phyloP scores from a whole-genome alignment of 2,888 invertebrate species.

The Drosophila cracens region DNA sequence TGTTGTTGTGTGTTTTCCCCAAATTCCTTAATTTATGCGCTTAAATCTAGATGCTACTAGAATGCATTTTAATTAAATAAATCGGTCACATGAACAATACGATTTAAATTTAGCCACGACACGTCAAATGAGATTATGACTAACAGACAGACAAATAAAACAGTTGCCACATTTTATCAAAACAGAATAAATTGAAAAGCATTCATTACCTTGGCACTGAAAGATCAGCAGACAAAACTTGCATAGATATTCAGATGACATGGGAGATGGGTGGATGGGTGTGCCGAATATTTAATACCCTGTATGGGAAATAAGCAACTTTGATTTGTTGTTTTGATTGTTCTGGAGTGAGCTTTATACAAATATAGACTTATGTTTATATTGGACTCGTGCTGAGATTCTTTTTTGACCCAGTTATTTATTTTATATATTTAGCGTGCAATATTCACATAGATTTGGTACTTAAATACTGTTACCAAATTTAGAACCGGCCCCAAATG shows the following conservation, averaged over 20 bases:
- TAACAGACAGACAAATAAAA: constrained; percentile 58
- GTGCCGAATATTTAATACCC: constrained; percentile 9
- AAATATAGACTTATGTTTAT: background rate
- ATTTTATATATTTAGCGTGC: background rate
- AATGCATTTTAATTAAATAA: constrained; percentile 68
- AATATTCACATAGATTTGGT: background rate
- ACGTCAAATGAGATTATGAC: constrained; percentile 70
- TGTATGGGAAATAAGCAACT: background rate
- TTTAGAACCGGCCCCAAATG: background rate
- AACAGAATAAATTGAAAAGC: constrained; percentile 51
- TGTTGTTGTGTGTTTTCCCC: constrained; percentile 15
- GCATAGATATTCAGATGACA: constrained; percentile 18
- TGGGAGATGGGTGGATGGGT: background rate
- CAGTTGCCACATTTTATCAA: constrained; percentile 58
- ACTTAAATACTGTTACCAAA: background rate
- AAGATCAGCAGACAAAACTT: constrained; percentile 13
- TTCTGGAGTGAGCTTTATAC: background rate
- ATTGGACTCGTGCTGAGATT: background rate
- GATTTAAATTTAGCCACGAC: constrained; percentile 68
- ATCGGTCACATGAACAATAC: constrained; percentile 55
- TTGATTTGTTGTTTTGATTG: background rate
- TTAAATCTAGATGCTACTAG: constrained; percentile 12
- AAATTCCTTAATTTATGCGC: constrained; percentile 49
- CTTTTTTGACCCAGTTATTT: background rate
- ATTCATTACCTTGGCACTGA: constrained; percentile 51